Percentiles rank a stretch among this genome's conserved stretches.
These are phyloP conservation scores for Holothuria glaberrima DNA, from an alignment of 35 echinoderm and acorn worm genomes.

Conservation along the genomic window DNA sequence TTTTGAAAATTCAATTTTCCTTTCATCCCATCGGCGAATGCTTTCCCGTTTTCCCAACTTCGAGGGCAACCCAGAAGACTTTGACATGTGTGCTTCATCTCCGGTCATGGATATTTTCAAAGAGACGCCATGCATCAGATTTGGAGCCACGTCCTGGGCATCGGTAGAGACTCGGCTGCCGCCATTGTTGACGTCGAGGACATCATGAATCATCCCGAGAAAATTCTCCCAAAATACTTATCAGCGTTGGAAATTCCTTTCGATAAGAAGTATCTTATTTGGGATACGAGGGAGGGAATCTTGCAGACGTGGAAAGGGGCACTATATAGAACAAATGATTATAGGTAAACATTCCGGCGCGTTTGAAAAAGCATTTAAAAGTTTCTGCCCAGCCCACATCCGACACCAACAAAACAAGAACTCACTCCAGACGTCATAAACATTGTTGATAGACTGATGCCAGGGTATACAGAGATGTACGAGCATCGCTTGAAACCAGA, in stretches of 20 bases:
- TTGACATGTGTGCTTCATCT: neutral
- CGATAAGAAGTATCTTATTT: slow-evolving; percentile 29
- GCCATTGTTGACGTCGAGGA: slow-evolving; percentile 70
- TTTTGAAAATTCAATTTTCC: no score
- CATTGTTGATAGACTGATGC: neutral
- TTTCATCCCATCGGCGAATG: neutral
- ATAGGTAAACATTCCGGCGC: slow-evolving; percentile 7
- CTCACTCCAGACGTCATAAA: slow-evolving; percentile 34
- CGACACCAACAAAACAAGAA: neutral
- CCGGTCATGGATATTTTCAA: no score
- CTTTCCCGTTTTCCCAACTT: neutral
- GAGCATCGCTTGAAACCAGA: slow-evolving; percentile 59
- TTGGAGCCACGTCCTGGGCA: neutral
- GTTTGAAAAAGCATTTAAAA: slow-evolving; percentile 58
- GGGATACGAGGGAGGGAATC: slow-evolving; percentile 25
- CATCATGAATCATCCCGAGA: slow-evolving; percentile 48
- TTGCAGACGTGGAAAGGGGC: slow-evolving; percentile 48
- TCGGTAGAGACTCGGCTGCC: slow-evolving; percentile 13
- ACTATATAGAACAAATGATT: neutral
- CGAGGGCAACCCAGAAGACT: neutral
- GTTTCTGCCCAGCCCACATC: slow-evolving; percentile 27
- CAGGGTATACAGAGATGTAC: slow-evolving; percentile 58
- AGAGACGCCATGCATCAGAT: neutral
- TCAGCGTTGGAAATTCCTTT: slow-evolving; percentile 45
- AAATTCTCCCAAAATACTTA: slow-evolving; percentile 58